These are phyloP conservation scores for Heliconius congener DNA, from an alignment of 1,140 invertebrate genomes.

Conservation along the genomic window DNA sequence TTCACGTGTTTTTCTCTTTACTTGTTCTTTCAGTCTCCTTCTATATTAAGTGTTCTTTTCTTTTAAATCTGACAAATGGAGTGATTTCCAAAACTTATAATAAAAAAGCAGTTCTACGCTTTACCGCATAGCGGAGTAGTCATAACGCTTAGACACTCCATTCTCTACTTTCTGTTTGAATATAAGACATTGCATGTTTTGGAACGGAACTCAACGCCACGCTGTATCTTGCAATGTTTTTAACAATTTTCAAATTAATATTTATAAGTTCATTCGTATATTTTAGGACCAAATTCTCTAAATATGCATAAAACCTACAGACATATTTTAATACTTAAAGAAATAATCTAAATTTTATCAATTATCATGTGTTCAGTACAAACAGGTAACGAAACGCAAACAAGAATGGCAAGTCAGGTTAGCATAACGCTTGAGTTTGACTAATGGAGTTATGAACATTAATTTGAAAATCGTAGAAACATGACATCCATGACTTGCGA, in stretches of 20 bases:
- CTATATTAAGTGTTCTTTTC: no score
- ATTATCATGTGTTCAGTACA: background rate
- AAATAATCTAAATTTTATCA: background rate
- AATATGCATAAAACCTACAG: background rate
- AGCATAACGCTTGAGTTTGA: background rate
- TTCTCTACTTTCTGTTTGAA: no score
- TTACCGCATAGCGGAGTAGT: no score
- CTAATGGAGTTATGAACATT: slow-evolving; percentile 2
- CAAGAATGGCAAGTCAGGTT: background rate
- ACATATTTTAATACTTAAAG: background rate
- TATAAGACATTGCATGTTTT: no score
- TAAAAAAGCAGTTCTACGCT: no score
- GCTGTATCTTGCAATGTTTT: background rate
- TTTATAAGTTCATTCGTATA: background rate
- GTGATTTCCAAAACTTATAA: no score
- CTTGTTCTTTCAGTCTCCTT: no score
- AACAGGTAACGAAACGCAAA: background rate
- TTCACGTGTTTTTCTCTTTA: no score
- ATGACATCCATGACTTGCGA: background rate
- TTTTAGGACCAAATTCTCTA: no score
- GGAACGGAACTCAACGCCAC: no score
- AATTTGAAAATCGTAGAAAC: slow-evolving; percentile 1
- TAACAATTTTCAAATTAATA: background rate
- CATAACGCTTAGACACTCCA: no score
- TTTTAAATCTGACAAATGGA: no score